Conservation (phyloP, 2,888 invertebrate genomes). For the Lasioglossum calceatum region DNA sequence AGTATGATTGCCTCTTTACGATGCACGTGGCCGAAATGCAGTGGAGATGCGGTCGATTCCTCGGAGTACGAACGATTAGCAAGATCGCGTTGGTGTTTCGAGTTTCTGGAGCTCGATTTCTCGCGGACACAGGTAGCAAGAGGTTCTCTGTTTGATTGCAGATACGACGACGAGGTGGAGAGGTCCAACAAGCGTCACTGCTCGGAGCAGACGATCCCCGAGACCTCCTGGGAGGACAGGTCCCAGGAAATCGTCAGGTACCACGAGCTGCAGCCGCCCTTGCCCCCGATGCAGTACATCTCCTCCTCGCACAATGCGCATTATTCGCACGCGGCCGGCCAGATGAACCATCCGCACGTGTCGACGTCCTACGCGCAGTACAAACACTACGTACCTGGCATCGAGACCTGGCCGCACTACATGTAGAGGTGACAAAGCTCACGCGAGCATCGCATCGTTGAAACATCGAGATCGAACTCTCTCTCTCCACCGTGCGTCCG, state of each 20-base stretch:
- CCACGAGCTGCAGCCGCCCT: conserved; percentile 83
- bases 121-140: neutral
- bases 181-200: conserved; percentile 78
- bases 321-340: conserved; percentile 78
- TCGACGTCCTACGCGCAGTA: conserved; percentile 81
- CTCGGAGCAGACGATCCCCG: conserved; percentile 69
- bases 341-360: conserved; percentile 75
- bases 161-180: conserved; percentile 80
- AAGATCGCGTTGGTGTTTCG: neutral
- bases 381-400: conserved; percentile 82
- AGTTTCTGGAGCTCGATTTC: neutral
- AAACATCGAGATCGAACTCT: neutral
- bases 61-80: neutral
- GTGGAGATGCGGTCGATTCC: neutral
- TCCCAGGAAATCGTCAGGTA: conserved; percentile 81
- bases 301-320: conserved; percentile 80
- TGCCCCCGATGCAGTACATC: conserved; percentile 81
- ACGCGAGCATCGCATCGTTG: neutral
- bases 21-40: neutral
- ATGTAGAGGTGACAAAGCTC: conserved; percentile 44
- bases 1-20: neutral
- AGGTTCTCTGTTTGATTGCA: conserved; percentile 47
- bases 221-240: conserved; percentile 79
- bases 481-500: neutral
- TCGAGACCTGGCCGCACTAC: conserved; percentile 77